These are phyloP conservation scores for Mycteria americana DNA, from an alignment of 2,797 vertebrate species.

Conservation along the genomic window DNA sequence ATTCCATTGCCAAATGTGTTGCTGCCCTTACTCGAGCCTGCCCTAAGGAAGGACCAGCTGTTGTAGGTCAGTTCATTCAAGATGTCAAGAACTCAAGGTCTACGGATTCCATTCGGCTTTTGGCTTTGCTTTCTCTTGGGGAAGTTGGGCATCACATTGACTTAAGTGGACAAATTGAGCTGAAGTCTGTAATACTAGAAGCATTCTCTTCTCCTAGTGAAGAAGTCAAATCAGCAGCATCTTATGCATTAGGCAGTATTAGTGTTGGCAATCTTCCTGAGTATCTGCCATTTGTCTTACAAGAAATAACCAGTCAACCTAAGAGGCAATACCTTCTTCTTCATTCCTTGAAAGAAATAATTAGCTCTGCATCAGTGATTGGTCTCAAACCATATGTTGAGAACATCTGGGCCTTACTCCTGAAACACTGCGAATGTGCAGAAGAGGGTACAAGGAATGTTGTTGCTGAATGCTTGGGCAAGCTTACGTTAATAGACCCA, in stretches of 20 bases:
- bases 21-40: constrained; percentile 96
- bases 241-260: constrained; percentile 95
- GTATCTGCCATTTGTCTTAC: constrained; percentile 96
- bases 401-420: constrained; percentile 92
- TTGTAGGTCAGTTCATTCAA: constrained; percentile 98
- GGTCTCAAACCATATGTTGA: constrained; percentile 97
- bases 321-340: constrained; percentile 97
- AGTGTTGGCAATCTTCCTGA: constrained; percentile 97
- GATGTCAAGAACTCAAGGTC: constrained; percentile 99
- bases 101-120: constrained; percentile 95
- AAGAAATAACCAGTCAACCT: constrained; percentile 96
- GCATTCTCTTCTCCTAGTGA: constrained; percentile 97
- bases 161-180: constrained; percentile 94
- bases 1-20: constrained; percentile 98
- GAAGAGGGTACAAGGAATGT: constrained; percentile 98
- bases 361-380: constrained; percentile 91
- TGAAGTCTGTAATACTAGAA: constrained; percentile 95
- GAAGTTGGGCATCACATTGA: constrained; percentile 98
- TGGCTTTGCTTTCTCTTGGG: constrained; percentile 94
- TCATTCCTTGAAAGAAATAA: constrained; percentile 98
- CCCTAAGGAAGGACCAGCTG: constrained; percentile 93
- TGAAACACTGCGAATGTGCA: constrained; percentile 97
- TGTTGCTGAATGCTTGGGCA: constrained; percentile 96
- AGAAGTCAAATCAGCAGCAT: constrained; percentile 98
- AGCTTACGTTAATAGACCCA: constrained; percentile 95